A percentile compares a stretch with the other conserved stretches of the same genome.
Evolutionary conservation across 2,797 vertebrate genomes (phyloP).

Genomic region (Myotis myotis): DNA sequence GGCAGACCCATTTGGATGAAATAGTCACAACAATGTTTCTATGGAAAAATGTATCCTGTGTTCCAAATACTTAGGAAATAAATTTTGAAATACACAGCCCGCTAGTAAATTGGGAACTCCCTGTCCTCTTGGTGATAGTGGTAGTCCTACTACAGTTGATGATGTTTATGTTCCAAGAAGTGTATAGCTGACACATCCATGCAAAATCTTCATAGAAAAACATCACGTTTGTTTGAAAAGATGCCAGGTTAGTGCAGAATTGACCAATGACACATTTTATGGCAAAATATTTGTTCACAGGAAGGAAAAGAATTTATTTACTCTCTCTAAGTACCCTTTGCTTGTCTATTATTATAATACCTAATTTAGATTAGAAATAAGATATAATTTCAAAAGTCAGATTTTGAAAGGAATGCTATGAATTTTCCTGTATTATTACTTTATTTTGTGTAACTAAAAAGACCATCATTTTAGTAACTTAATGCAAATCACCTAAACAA

Average conservation of each 20-base stretch:
- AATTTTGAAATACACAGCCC: slow-evolving; percentile 13
- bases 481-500: not conserved
- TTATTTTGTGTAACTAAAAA: slow-evolving; percentile 50
- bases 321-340: not conserved
- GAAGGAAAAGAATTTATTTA: not conserved
- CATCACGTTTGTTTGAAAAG: not conserved
- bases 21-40: not conserved
- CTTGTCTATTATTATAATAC: not conserved
- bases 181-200: not conserved
- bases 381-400: slow-evolving; percentile 1
- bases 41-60: not conserved
- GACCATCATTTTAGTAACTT: not conserved
- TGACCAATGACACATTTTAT: not conserved
- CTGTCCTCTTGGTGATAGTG: not conserved
- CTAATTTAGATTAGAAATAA: not conserved
- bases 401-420: not conserved
- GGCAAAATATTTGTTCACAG: slow-evolving; percentile 37
- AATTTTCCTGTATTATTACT: not conserved
- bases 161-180: not conserved
- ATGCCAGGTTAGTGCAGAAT: not conserved
- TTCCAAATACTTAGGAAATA: slow-evolving; percentile 35
- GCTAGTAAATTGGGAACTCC: slow-evolving; percentile 35
- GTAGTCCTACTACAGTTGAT: not conserved
- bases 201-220: not conserved
- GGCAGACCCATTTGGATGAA: not conserved